phyloP scores from a whole-genome alignment of 2,113 vertebrate species.

The Ageneiosus marmoratus region DNA sequence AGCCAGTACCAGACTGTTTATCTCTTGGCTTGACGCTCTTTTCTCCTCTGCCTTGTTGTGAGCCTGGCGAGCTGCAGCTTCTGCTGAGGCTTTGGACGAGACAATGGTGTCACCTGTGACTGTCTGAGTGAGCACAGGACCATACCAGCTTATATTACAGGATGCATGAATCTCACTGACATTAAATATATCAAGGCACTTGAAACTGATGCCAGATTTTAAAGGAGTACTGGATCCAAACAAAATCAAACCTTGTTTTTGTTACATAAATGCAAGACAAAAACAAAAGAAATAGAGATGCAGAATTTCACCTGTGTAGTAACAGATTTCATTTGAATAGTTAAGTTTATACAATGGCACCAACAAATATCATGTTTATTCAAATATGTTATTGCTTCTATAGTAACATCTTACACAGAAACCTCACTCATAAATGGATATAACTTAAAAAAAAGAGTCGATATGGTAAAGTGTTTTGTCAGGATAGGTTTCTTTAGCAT shows the following conservation, averaged over 20 bases:
- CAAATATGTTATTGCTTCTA: neutral
- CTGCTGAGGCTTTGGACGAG: constrained; percentile 86
- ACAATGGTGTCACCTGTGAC: constrained; percentile 94
- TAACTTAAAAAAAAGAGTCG: too few species aligned
- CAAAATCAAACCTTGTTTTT: neutral
- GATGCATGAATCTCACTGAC: neutral
- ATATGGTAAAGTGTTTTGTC: neutral
- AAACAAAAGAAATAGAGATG: neutral
- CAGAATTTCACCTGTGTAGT: neutral
- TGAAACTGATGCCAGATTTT: neutral
- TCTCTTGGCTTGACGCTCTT: constrained; percentile 32
- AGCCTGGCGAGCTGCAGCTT: constrained; percentile 74
- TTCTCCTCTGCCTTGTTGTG: constrained; percentile 52
- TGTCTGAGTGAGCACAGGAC: constrained; percentile 71
- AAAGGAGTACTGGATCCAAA: neutral
- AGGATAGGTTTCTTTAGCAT: neutral
- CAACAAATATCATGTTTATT: neutral
- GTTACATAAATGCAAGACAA: neutral
- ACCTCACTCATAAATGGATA: neutral
- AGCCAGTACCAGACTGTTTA: constrained; percentile 77
- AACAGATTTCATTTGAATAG: neutral
- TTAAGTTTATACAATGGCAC: neutral
- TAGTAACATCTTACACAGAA: neutral
- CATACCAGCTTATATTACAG: neutral
- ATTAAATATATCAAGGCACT: neutral